Evolutionary conservation across 2,888 invertebrate species (phyloP).

Genomic region (Cremastobaeus sp.): DNA sequence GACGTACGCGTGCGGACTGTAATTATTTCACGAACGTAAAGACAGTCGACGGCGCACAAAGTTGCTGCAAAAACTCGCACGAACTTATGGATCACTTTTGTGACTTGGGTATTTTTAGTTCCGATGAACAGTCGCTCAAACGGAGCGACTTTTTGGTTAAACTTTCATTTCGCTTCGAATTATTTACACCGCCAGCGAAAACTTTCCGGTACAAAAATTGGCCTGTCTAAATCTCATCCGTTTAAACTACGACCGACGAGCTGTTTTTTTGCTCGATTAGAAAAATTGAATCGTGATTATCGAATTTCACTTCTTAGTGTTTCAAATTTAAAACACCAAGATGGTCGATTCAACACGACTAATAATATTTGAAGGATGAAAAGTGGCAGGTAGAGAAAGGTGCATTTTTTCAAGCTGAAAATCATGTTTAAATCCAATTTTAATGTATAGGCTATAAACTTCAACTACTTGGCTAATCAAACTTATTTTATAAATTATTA

Average conservation of each 20-base stretch:
- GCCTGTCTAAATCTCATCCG: constrained; percentile 15
- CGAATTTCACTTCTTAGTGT: no score
- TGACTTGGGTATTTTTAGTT: constrained; percentile 31
- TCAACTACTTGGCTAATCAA: no score
- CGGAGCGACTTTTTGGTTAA: constrained; percentile 23
- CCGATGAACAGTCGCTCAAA: constrained; percentile 37
- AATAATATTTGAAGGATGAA: no score
- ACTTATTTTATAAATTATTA: no score
- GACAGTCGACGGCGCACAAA: constrained; percentile 10
- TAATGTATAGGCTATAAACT: no score
- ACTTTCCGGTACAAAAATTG: constrained; percentile 44
- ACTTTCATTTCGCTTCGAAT: constrained; percentile 43
- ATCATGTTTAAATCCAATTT: no score
- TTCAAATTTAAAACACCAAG: no score
- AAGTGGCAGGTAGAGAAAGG: no score
- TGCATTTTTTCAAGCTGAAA: no score
- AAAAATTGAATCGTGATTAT: no score
- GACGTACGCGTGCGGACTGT: neutral
- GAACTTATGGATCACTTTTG: constrained; percentile 13
- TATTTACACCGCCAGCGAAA: constrained; percentile 37
- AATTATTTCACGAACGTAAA: constrained; percentile 4
- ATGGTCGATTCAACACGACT: no score
- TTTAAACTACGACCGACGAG: constrained; percentile 31
- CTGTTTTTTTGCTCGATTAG: no score
- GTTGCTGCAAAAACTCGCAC: neutral